Percentiles rank a stretch among this genome's conserved stretches.
Evolutionary conservation across 2,113 vertebrate species (phyloP).

Genomic region (Melanerpes aurifrons): DNA sequence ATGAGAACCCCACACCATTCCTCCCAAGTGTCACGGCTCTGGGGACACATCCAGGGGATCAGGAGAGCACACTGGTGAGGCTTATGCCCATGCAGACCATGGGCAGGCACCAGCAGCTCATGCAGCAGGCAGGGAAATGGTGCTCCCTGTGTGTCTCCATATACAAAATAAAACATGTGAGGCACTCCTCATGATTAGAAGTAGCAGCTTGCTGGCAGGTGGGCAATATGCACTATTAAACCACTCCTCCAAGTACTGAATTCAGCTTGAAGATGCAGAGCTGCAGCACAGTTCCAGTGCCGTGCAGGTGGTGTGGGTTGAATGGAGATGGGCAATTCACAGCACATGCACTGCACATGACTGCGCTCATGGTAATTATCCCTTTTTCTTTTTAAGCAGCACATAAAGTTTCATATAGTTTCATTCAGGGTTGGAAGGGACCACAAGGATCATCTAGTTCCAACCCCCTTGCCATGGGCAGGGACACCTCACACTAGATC

Average conservation of each 20-base stretch:
- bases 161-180: fast-evolving
- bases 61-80: fast-evolving
- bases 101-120: not conserved
- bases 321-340: constrained; percentile 12
- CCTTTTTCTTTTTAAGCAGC: constrained; percentile 49
- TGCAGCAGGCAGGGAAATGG: too few relatives aligned
- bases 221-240: fast-evolving
- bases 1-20: fast-evolving
- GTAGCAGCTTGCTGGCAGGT: not conserved
- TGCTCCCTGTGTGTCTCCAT: fast-evolving
- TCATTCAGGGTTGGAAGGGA: too few relatives aligned
- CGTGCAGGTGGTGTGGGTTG: not conserved
- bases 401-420: too few relatives aligned
- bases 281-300: not conserved
- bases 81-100: not conserved
- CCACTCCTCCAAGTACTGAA: not conserved
- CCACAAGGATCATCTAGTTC: too few relatives aligned
- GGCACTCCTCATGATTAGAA: not conserved
- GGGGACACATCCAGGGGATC: not conserved
- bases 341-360: not conserved
- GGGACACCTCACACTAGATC: too few relatives aligned
- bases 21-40: fast-evolving
- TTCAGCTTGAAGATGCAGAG: not conserved
- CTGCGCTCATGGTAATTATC: not conserved
- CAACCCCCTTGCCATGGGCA: too few relatives aligned